Evolutionary conservation across 2,113 vertebrate genomes (phyloP), one percentile per base, ranked within the genome.

Genomic region (Campylorhamphus procurvoides): DNA sequence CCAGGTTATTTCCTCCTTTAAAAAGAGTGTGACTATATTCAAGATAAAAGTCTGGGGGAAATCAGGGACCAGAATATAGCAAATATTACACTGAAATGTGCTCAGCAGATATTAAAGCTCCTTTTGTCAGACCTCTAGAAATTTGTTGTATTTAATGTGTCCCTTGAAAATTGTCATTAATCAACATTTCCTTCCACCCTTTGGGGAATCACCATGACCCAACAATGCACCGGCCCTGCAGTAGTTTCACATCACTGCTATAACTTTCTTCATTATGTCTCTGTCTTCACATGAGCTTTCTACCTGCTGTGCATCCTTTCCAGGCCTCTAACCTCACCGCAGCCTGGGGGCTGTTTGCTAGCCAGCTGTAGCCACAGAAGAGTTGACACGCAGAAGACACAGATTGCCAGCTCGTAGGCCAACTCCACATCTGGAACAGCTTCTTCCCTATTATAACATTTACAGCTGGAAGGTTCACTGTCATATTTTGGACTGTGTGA

Each of bases 341-440:
- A 62, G 33, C 14, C 40, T 0, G 0, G 5, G 8, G 12, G 2
- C 29, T 83, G 31, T 55, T 31, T 47, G 37, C 33, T 27, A 9
- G 9, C 7, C 60, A 20, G 24, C n/a, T 12, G 6, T 47, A 59
- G 19, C 69, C 42, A 56, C 3, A 0, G 3, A 14, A 69, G n/a
- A 18, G 49, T 76, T 94, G 72, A 75, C 28, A 56, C 44, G 31
- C n/a, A 74, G 49, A 66, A 72, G 53, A 73, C 40, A 37, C 24
- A 84, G 42, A 46, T 8, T 71, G 23, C 13, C 52, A 76, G 18
- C 27, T 81, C 20, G 23, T 5, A 50, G 23, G 17, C 29, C 11
- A 35, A 3, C 9, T 79, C 58, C 22, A 17, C 37, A 33, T 85
- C 53, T 87, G 71, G 58, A 89, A 73, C 24, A 68, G 40, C n/a